phyloP scores from a whole-genome alignment of 2,888 invertebrate species.

The Caprella mutica region DNA sequence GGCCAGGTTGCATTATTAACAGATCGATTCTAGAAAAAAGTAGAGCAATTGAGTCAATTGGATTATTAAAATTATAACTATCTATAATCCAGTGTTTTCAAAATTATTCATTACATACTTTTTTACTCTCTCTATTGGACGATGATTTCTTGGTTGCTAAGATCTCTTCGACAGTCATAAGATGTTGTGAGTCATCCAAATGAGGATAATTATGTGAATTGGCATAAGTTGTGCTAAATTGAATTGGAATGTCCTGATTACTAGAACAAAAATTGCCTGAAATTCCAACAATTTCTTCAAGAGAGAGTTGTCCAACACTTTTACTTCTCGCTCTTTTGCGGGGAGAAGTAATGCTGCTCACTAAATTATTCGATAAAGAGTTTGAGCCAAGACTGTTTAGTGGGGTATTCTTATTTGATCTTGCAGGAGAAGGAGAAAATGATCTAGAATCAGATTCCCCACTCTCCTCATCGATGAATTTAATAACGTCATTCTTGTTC shows the following conservation, averaged over 20 bases:
- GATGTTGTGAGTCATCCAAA: too few relatives aligned
- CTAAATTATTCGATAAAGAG: conserved; percentile 14
- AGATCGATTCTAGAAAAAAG: conserved; percentile 15
- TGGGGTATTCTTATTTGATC: conserved; percentile 3
- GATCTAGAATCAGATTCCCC: conserved; percentile 29
- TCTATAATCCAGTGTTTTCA: too few relatives aligned
- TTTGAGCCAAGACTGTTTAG: conserved; percentile 21
- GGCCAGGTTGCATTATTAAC: conserved; percentile 27
- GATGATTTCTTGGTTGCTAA: too few relatives aligned
- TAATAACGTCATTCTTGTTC: conserved; percentile 45
- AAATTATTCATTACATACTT: too few relatives aligned
- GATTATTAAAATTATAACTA: too few relatives aligned
- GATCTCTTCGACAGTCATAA: too few relatives aligned
- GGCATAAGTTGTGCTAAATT: not conserved
- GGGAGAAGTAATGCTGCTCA: not conserved
- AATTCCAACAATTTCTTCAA: not conserved
- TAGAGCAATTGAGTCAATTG: not conserved
- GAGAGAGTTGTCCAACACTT: conserved; percentile 67
- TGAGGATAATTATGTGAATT: too few relatives aligned
- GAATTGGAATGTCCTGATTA: not conserved
- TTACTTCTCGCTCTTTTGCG: conserved; percentile 64
- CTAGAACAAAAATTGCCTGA: not conserved
- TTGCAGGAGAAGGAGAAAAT: conserved; percentile 24
- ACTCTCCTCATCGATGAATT: conserved; percentile 56
- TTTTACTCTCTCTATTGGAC: too few relatives aligned